Percentiles rank a stretch among this genome's conserved stretches.
phyloP scores from a whole-genome alignment of 2,113 vertebrate genomes.

The Micronisus gabar region DNA sequence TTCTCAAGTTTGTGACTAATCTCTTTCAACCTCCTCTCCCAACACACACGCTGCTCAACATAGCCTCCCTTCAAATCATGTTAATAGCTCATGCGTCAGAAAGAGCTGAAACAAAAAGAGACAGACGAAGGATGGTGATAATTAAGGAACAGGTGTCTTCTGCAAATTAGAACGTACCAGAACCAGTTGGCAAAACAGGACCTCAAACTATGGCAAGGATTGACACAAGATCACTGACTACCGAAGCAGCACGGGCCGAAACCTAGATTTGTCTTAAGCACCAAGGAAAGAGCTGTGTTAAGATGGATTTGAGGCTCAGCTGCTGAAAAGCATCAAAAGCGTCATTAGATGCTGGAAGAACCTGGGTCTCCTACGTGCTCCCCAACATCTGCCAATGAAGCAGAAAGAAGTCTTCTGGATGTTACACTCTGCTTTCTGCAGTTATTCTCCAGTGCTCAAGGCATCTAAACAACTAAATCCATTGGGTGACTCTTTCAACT shows the following conservation, averaged over 20 bases:
- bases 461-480: not conserved
- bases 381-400: not conserved
- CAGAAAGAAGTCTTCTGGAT: not conserved
- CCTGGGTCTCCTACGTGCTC: not conserved
- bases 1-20: not conserved
- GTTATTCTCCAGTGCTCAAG: not conserved
- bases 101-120: not conserved
- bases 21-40: not conserved
- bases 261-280: not conserved
- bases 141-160: conserved; percentile 70
- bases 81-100: not conserved
- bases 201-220: not conserved
- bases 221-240: not conserved
- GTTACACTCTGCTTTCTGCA: not conserved
- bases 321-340: not conserved
- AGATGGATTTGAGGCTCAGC: not conserved
- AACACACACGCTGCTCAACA: not conserved
- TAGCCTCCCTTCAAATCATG: not conserved
- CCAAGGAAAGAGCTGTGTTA: not conserved
- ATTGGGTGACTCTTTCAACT: not conserved
- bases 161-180: conserved; percentile 46
- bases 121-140: not conserved
- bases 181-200: conserved; percentile 4
- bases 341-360: not conserved
- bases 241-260: not conserved